Conservation (phyloP, 2,888 invertebrate genomes). For the Oconnorella tubifera region DNA sequence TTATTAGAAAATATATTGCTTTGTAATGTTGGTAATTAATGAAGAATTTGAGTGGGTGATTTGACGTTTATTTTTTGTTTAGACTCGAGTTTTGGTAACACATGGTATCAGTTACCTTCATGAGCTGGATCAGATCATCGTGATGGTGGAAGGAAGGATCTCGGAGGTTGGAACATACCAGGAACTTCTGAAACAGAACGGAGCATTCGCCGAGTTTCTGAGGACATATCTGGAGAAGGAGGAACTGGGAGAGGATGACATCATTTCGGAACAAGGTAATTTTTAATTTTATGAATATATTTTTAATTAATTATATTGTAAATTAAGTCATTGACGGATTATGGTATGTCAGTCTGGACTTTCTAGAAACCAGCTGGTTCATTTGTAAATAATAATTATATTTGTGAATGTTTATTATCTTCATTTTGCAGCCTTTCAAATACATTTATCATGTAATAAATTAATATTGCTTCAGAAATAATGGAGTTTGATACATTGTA, state of each 20-base stretch:
- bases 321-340: too few species aligned
- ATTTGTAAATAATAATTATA: too few species aligned
- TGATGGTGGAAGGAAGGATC: constrained; percentile 47
- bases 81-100: constrained; percentile 54
- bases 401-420: too few species aligned
- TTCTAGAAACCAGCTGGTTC: not conserved
- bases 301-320: not conserved
- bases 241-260: constrained; percentile 20
- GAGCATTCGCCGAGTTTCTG: constrained; percentile 54
- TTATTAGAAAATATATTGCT: too few species aligned
- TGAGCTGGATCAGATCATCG: constrained; percentile 51
- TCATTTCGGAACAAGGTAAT: constrained; percentile 21
- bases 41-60: too few species aligned
- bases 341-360: not conserved
- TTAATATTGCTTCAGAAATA: not conserved
- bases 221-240: constrained; percentile 41
- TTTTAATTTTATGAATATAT: not conserved
- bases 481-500: not conserved
- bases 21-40: too few species aligned
- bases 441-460: too few species aligned
- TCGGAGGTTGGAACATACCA: constrained; percentile 43
- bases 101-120: constrained; percentile 54
- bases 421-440: too few species aligned
- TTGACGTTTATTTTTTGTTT: too few species aligned
- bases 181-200: constrained; percentile 47